These are phyloP conservation scores for Spodoptera frugiperda DNA, from an alignment of 1,140 invertebrate genomes.

Conservation along the genomic window DNA sequence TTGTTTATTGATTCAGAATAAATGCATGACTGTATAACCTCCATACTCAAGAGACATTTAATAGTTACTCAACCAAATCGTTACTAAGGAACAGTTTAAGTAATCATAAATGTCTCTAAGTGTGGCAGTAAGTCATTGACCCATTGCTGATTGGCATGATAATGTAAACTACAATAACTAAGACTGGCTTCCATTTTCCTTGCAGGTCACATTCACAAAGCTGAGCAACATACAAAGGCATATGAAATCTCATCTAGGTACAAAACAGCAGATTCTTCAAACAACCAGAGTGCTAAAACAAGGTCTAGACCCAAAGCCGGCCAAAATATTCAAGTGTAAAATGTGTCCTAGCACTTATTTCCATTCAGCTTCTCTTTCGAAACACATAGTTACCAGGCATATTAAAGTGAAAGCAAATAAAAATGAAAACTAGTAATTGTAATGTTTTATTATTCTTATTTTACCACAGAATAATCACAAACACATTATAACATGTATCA, in stretches of 20 bases:
- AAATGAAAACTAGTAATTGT: not conserved
- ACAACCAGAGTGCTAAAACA: constrained; percentile 36
- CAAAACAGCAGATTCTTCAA: constrained; percentile 47
- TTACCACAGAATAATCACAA: not conserved
- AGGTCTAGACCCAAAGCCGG: constrained; percentile 15
- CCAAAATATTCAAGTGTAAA: constrained; percentile 65
- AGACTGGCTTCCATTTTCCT: not conserved
- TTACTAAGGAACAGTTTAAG: no score
- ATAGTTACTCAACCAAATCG: no score
- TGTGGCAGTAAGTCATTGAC: no score
- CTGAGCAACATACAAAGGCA: constrained; percentile 66
- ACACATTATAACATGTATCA: not conserved
- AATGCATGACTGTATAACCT: no score
- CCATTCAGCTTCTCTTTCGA: constrained; percentile 66
- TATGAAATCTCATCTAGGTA: constrained; percentile 56
- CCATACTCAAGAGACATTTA: no score
- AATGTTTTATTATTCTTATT: constrained; percentile 4
- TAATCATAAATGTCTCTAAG: no score
- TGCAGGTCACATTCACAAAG: constrained; percentile 66
- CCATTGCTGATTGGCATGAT: not conserved
- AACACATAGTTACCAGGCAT: constrained; percentile 72
- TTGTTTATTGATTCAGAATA: no score
- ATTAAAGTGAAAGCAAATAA: constrained; percentile 63
- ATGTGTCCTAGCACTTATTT: constrained; percentile 71
- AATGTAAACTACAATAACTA: not conserved